Evolutionary conservation across 2,113 vertebrate species (phyloP), one percentile per base, ranked within the genome.

Genomic region (Pseudopodoces humilis): DNA sequence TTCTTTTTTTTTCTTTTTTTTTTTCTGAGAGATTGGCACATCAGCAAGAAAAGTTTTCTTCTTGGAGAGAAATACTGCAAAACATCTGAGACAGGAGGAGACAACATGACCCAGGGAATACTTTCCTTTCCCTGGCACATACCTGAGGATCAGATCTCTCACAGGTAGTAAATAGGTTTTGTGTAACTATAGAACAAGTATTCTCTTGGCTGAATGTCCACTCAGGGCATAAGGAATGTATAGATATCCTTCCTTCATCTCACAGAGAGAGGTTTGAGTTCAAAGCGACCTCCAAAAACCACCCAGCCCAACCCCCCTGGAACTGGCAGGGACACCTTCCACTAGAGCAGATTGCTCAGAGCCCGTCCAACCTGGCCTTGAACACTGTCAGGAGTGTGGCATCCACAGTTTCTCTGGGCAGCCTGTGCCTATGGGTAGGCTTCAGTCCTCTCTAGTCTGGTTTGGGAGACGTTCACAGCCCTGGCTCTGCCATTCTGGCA

Each of bases 31-130:
- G 72, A 83, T n/a, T 86, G 83, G 86, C 74, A 92, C 50, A 86
- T 91, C 80, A 91, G 82, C 85, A 94, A 88, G 79, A 59, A 83
- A 97, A 97, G 88, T 97, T 96, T 97, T 74, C 44, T 76, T 92
- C 43, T 53, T 65, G 79, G 77, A 77, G 43, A 55, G 47, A 77
- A 90, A 80, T 27, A 49, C 30, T 84, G 86, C 62, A 62, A 86
- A 92, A 58, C 14, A 47, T 88, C 27, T 5, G 7, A 86, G 56
- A 63, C 3, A 59, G 77, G 68, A 91, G n/a, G 64, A 80, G 27
- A 52, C 70, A 86, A 53, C 13, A 3, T 53, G 79, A 83, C 77
- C 49, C 14, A 14, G 30, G 44, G 22, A 71, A 39, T 70, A 49
- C 25, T 83, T 58, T 65, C 49, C 69, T 68, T 71, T 86, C 25